Percentiles rank a stretch among this genome's conserved stretches.
Conservation (phyloP, 2,888 invertebrate species). For the Drosophila diplacantha region DNA sequence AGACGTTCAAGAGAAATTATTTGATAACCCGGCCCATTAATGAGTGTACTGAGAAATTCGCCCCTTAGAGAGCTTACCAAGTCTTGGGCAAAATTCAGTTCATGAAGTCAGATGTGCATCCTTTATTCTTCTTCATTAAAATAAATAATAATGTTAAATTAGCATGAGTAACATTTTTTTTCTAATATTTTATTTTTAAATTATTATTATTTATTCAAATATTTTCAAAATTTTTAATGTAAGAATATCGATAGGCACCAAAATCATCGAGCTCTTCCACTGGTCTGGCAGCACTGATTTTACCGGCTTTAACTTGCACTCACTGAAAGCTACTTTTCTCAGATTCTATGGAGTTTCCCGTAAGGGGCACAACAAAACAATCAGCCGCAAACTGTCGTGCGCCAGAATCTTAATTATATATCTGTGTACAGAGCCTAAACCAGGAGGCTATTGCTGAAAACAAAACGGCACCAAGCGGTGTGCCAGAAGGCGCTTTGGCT, state of each 20-base stretch:
- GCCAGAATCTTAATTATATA: background rate
- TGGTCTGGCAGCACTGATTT: background rate
- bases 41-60: conserved; percentile 73
- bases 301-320: background rate
- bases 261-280: background rate
- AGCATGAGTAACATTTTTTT: too few species aligned
- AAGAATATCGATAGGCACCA: too few species aligned
- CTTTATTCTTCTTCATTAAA: background rate
- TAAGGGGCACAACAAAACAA: background rate
- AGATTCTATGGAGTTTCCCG: background rate
- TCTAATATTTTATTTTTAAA: too few species aligned
- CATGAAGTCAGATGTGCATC: background rate
- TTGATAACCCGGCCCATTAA: conserved; percentile 65
- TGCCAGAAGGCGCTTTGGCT: background rate
- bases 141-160: too few species aligned
- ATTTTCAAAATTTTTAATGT: too few species aligned
- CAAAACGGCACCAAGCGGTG: background rate
- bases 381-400: too few species aligned
- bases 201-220: too few species aligned
- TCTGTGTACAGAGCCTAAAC: background rate
- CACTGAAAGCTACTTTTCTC: background rate
- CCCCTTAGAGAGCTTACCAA: conserved; percentile 35
- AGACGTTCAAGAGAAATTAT: conserved; percentile 67
- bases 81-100: background rate
- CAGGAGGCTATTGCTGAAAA: too few species aligned